Base-by-base conservation (phyloP, 2,797 vertebrate genomes). In the Crocidura indochinensis region DNA sequence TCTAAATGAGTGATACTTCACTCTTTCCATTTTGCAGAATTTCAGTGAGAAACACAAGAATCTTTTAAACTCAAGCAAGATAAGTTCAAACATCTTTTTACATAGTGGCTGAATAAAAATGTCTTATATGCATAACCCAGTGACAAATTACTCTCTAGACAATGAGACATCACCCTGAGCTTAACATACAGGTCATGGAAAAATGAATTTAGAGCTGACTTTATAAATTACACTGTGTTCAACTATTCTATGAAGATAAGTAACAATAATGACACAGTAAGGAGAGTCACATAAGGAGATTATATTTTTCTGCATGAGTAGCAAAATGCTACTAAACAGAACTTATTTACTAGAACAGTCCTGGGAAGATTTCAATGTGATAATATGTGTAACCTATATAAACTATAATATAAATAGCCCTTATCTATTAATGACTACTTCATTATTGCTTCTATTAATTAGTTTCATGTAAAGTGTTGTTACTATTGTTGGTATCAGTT, bases 11-110 rank as follows among this genome's bases (percentile, higher is more conserved):
- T 29, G 29, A 26, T 75, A 68, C 2, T 56, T 74, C 56, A 9
- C 4, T 46, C 49, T 77, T 71, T 19, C 19, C 49, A 72, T 78
- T 84, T 92, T 83, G 56, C 6, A 86, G 69, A 76, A 82, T 51
- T 60, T 67, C 14, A 73, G 0, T 44, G 11, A 85, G 11, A 68
- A 6, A 64, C 15, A 3, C 51, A 71, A 78, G 24, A 83, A 79
- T 71, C 22, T 5, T 44, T 84, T 88, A 56, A 12, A 31, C 2
- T 88, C 29, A 44, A 79, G 87, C 89, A 78, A 22, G 12, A 31
- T 20, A 62, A 75, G 44, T 51, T 12, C 26, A n/a, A n/a, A 86
- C 60, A n/a, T 44, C 47, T 83, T 26, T 27, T 83, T 85, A 72
- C 8, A n/a, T 10, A 73, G 9, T 67, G 65, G 6, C 26, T 11